Evolutionary conservation across 2,888 invertebrate genomes (phyloP).

Genomic region (Apotomis betuletana): DNA sequence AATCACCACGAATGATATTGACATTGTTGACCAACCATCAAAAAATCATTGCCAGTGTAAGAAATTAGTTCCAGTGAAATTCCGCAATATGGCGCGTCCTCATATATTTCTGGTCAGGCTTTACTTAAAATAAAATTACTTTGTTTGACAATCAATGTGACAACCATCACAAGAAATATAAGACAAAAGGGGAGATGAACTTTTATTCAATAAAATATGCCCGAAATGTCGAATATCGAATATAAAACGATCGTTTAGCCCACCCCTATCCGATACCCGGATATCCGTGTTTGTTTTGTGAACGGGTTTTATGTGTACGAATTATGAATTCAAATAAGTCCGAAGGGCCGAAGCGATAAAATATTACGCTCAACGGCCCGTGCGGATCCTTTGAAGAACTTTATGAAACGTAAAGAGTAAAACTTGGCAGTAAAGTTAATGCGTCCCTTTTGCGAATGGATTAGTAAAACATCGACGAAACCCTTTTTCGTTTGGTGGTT

Average conservation of each 20-base stretch:
- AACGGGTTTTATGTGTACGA: slow-evolving; percentile 22
- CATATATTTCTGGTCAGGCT: too few relatives aligned
- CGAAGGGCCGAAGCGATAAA: slow-evolving; percentile 31
- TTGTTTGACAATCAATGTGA: too few relatives aligned
- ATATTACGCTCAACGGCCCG: slow-evolving; percentile 39
- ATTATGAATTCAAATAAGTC: slow-evolving; percentile 41
- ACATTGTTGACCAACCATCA: too few relatives aligned
- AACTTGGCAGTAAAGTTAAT: slow-evolving; percentile 31
- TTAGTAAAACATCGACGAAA: slow-evolving; percentile 12
- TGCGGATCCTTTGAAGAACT: slow-evolving; percentile 27
- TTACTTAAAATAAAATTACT: too few relatives aligned
- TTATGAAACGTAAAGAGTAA: slow-evolving; percentile 40
- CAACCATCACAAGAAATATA: too few relatives aligned
- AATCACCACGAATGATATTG: too few relatives aligned
- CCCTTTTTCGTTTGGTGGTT: not conserved
- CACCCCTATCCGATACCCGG: slow-evolving; percentile 2
- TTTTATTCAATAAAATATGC: not conserved
- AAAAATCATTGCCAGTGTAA: too few relatives aligned
- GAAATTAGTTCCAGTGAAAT: too few relatives aligned
- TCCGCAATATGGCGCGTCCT: too few relatives aligned
- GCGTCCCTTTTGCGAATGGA: slow-evolving; percentile 21
- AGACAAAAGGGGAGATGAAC: not conserved
- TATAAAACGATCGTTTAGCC: not conserved
- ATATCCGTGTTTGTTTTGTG: slow-evolving; percentile 23
- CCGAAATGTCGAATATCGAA: not conserved